These are phyloP conservation scores for Drymodes brunneopygia DNA, from an alignment of 2,113 vertebrate genomes.

Conservation along the genomic window DNA sequence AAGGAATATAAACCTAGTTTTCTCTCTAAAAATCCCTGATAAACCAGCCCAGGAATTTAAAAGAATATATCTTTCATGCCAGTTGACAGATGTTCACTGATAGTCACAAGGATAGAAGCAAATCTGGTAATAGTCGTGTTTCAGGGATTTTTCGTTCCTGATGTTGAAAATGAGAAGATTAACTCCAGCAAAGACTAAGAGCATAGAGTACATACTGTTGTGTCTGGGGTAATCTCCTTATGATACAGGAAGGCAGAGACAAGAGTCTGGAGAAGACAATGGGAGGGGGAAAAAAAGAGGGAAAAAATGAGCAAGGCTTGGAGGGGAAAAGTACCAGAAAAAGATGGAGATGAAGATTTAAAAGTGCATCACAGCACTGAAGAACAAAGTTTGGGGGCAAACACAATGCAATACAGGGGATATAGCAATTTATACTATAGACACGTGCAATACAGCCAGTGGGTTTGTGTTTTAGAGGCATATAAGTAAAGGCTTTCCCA, in stretches of 20 bases:
- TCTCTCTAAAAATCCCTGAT: not conserved
- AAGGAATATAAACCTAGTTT: not conserved
- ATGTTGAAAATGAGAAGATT: not conserved
- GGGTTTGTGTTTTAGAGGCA: not conserved
- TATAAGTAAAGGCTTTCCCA: not conserved
- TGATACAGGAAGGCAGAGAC: not conserved
- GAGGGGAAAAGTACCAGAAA: not conserved
- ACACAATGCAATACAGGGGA: not conserved
- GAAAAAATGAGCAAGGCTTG: not conserved
- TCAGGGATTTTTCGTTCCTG: not conserved
- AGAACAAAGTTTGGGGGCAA: not conserved
- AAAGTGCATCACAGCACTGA: not conserved
- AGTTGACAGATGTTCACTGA: not conserved
- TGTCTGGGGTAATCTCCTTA: not conserved
- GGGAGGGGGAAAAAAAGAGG: not conserved
- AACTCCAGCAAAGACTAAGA: not conserved
- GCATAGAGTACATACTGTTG: not conserved
- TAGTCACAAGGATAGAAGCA: not conserved
- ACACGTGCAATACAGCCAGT: not conserved
- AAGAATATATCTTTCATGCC: not conserved
- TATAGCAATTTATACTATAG: not conserved
- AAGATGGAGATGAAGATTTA: not conserved
- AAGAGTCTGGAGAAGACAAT: not conserved
- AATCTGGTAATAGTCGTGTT: constrained; percentile 21
- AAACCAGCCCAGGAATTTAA: not conserved